Conservation (phyloP, 2,888 invertebrate species). For the Branchellion lobata region DNA sequence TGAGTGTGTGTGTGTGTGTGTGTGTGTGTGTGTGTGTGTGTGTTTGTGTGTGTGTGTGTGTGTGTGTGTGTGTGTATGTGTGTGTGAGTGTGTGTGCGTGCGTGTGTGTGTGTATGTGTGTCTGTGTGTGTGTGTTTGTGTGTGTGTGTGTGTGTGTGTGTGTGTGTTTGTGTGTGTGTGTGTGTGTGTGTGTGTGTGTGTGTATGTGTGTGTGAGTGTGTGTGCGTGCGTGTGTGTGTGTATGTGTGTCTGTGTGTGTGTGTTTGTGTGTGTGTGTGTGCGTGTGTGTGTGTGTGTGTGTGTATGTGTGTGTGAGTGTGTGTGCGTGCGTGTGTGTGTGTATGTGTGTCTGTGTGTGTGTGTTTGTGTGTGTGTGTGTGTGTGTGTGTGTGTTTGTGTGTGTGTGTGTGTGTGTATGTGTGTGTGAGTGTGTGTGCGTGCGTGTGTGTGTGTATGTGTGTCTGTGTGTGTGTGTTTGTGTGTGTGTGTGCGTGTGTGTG, state of each 20-base stretch:
- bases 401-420: slow-evolving; percentile 21
- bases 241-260: slow-evolving; percentile 19
- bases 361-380: neutral
- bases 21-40: too few relatives aligned
- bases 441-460: slow-evolving; percentile 1
- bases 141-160: too few relatives aligned
- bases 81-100: too few relatives aligned
- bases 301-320: slow-evolving; percentile 11
- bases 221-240: slow-evolving; percentile 7
- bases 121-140: too few relatives aligned
- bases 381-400: neutral
- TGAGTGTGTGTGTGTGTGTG: too few relatives aligned
- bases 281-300: slow-evolving; percentile 20
- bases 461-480: neutral
- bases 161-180: too few relatives aligned
- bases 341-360: slow-evolving; percentile 18
- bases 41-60: too few relatives aligned
- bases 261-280: slow-evolving; percentile 11
- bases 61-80: too few relatives aligned
- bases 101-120: too few relatives aligned
- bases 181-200: too few relatives aligned
- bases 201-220: slow-evolving; percentile 8
- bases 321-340: slow-evolving; percentile 13
- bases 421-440: slow-evolving; percentile 5
- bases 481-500: slow-evolving; percentile 17